Evolutionary conservation across 2,797 vertebrate genomes (phyloP).

Genomic region (Vultur gryphus): DNA sequence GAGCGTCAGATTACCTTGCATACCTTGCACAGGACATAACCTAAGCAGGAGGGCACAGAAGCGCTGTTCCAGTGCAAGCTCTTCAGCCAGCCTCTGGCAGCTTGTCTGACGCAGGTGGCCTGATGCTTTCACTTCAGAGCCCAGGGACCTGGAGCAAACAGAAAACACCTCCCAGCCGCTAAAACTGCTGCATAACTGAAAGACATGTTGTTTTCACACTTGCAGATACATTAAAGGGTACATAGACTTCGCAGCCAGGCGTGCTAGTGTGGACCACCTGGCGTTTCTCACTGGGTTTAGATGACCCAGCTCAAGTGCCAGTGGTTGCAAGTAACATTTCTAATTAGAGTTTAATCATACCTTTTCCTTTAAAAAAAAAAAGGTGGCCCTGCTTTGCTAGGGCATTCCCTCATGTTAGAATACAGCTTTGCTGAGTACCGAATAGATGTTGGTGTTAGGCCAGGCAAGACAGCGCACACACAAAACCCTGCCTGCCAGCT

Average conservation of each 20-base stretch:
- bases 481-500: not conserved
- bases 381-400: not conserved
- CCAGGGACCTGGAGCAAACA: not conserved
- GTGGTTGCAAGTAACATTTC: not conserved
- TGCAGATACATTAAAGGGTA: not conserved
- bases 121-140: not conserved
- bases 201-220: not conserved
- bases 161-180: not conserved
- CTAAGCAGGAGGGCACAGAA: not conserved
- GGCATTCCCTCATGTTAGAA: not conserved
- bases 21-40: not conserved
- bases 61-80: accelerated
- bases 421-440: not conserved
- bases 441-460: not conserved
- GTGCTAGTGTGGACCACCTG: not conserved
- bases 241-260: not conserved
- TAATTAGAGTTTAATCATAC: not conserved
- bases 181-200: not conserved
- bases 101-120: accelerated
- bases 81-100: not conserved
- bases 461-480: accelerated
- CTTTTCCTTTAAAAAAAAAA: not conserved
- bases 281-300: not conserved
- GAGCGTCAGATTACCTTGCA: not conserved
- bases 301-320: not conserved